These are phyloP conservation scores for Dolomedes plantarius DNA, from an alignment of 2,888 invertebrate genomes.

Conservation along the genomic window DNA sequence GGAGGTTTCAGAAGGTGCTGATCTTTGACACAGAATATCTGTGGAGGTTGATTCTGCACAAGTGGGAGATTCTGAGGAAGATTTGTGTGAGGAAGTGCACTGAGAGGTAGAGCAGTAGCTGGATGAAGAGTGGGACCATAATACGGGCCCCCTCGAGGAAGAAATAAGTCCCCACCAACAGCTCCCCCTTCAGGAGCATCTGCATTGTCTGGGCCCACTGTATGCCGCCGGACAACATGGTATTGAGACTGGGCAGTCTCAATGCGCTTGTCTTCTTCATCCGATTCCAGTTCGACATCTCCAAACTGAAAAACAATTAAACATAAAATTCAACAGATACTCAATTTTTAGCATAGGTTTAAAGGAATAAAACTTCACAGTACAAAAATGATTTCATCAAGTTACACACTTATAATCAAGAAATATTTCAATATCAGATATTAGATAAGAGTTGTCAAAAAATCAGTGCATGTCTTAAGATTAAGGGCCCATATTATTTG, in stretches of 20 bases:
- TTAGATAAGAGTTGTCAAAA: too few relatives aligned
- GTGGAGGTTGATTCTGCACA: slow-evolving; percentile 88
- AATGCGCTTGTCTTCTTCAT: slow-evolving; percentile 73
- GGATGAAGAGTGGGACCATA: slow-evolving; percentile 62
- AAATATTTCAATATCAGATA: too few relatives aligned
- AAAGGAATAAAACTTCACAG: too few relatives aligned
- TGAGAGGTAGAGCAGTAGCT: slow-evolving; percentile 72
- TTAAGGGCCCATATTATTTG: too few relatives aligned
- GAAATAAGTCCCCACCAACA: slow-evolving; percentile 46
- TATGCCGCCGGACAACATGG: slow-evolving; percentile 88
- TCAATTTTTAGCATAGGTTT: too few relatives aligned
- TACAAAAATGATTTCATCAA: too few relatives aligned
- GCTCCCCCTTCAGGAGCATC: slow-evolving; percentile 76
- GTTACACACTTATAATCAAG: too few relatives aligned
- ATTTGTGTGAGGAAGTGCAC: slow-evolving; percentile 86
- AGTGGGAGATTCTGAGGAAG: slow-evolving; percentile 89
- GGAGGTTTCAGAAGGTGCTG: slow-evolving; percentile 96
- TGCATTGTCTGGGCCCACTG: slow-evolving; percentile 94
- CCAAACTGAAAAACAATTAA: slow-evolving; percentile 78
- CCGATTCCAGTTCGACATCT: slow-evolving; percentile 79
- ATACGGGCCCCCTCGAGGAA: slow-evolving; percentile 60
- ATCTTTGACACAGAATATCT: slow-evolving; percentile 92
- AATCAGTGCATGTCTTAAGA: too few relatives aligned
- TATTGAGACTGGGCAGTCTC: slow-evolving; percentile 78
- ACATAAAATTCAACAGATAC: too few relatives aligned